Conservation (phyloP, 2,888 invertebrate genomes). For the Silvanus unidentatus region DNA sequence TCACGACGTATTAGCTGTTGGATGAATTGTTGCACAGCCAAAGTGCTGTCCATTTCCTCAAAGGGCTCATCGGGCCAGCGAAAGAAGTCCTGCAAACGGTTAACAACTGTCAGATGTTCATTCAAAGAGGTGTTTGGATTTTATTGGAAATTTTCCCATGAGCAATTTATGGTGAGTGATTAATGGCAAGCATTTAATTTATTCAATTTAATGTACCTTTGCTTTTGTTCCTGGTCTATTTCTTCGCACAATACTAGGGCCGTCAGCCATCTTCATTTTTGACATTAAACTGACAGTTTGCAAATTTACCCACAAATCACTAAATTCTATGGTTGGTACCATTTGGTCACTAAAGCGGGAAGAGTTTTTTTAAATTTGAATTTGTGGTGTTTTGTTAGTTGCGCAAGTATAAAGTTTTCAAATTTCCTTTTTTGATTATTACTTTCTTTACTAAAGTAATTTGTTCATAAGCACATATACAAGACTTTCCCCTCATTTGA, state of each 20-base stretch:
- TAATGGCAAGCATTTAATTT: neutral
- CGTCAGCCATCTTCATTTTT: constrained; percentile 80
- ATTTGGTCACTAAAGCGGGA: no score
- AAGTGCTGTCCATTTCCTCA: constrained; percentile 98
- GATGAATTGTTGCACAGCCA: constrained; percentile 98
- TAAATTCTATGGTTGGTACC: no score
- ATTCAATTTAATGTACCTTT: constrained; percentile 52
- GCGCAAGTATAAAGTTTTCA: no score
- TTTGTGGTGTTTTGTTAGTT: no score
- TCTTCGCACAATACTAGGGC: constrained; percentile 73
- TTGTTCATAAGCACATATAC: no score
- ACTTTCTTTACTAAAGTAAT: no score
- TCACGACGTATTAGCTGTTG: constrained; percentile 94
- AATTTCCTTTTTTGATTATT: no score
- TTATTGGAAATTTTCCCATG: neutral
- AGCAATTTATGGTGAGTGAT: constrained; percentile 4
- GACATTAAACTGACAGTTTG: constrained; percentile 15
- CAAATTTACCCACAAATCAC: no score
- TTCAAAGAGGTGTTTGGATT: no score
- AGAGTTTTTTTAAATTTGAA: no score
- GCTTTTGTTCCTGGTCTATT: constrained; percentile 89
- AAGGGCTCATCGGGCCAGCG: constrained; percentile 97
- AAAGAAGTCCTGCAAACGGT: constrained; percentile 75
- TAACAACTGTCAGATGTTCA: neutral
- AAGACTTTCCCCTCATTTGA: no score